Evolutionary conservation across 2,888 invertebrate species (phyloP), one percentile per base, ranked within the genome.

Genomic region (Carcina quercana): DNA sequence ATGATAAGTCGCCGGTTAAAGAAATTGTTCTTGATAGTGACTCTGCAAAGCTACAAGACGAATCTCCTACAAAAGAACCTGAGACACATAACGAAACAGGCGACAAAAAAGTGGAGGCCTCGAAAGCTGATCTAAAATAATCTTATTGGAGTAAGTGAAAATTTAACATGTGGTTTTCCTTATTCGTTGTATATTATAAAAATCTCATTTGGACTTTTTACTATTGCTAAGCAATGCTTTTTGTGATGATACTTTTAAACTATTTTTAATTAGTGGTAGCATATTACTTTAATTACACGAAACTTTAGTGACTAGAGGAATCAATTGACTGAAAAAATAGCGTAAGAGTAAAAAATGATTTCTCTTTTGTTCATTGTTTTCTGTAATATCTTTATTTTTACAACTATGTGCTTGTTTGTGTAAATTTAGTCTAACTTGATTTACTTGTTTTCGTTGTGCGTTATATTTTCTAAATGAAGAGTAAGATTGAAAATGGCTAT

Each of bases 171-270:
- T 37, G 34, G 28, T 34, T 32, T 20, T n/a, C n/a, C 31, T 15
- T 33, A 25, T 21, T 30, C 30, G 25, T 22, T 44, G 42, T 43
- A 43, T 40, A 37, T 36, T 44, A 35, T 27, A 19, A 31, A 32
- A 37, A 42, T 42, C 40, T 34, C 37, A 37, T 26, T 28, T 15
- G 32, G 22, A 38, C 40, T 40, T n/a, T n/a, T 25, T 29, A 30
- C 26, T 44, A 39, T 43, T 45, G 36, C 42, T 28, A 46, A 45
- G 45, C 47, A 42, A 47, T 40, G 37, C 33, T 43, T 35, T 41
- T 47, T 47, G 51, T 52, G 47, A 47, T 43, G 37, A 38, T 37
- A 34, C 26, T 35, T 37, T 35, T 27, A 33, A 35, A 32, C 28
- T 34, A 28, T 19, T 19, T 25, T 34, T 25, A 35, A 24, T 34